Base-by-base conservation (phyloP, 1,140 invertebrate species). In the Cecropterus lyciades region DNA sequence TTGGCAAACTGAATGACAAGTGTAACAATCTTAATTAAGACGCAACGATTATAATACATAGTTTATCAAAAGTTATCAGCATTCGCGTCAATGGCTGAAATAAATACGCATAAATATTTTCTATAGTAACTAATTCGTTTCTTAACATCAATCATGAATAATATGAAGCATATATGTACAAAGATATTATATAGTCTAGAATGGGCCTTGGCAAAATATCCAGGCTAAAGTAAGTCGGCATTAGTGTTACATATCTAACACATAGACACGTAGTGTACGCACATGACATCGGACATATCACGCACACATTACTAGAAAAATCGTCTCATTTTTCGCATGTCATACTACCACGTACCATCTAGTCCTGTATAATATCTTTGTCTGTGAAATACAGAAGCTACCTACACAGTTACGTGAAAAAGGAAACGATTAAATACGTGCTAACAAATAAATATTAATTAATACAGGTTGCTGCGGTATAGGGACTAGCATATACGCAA, bases 401-500 rank as follows among this genome's bases (percentile, higher is more conserved):
- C 40, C 30, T 37, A 43, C 53, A 57, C 24, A 17, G 55, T 45
- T 57, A 57, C n/a, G n/a, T 27, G 53, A 42, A 43, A 6, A 57
- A 57, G 14, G 11, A 57, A 70, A 71, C 67, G 16, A 69, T 48
- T 57, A 62, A 63, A 27, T 55, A 67, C 40, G 65, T 69, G 59
- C 65, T 66, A 74, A 73, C 72, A 69, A 68, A 73, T 72, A 68
- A 72, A 73, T 37, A 37, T 37, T 65, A 72, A 76, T 74, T 70
- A 79, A 72, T 70, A 82, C 65, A 84, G 67, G 70, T 83, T 78
- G 79, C 78, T 85, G 82, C 77, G 79, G 68, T 83, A 70, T 80
- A 49, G 67, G 71, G 86, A 89, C 86, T 89, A 89, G 86, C 79
- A 86, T 82, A 82, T 37, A 37, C 33, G 33, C 33, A 37, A 37